Evolutionary conservation across 1,140 invertebrate species (phyloP), one percentile per base, ranked within the genome.

Genomic region (Trichoplusia ni): DNA sequence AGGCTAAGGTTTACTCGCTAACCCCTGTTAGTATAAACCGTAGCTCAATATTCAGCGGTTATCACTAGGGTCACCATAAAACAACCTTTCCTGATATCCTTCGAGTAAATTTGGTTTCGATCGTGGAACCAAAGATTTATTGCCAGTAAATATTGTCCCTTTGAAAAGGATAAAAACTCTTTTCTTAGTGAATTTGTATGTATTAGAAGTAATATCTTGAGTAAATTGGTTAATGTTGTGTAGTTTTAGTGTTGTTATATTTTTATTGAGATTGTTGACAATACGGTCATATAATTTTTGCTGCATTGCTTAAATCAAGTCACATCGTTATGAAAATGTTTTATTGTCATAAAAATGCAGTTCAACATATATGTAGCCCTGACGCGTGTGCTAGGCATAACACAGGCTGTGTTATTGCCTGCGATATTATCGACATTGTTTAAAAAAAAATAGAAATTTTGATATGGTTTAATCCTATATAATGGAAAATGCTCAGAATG

Each of bases 11-110:
- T 18, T 31, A 31, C 8, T 49, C 16, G 44, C 23, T 49, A 49
- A 18, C 13, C 14, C 25, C 3, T 7, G 46, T 31, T 49, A 49
- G 4, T 18, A 18, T 25, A 42, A 51, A 49, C 53, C 31, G 23
- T 11, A 23, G 27, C 11, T 35, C 29, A 58, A 33, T 40, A n/a
- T 53, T 16, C 29, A 25, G 9, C 25, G 53, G 64, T 61, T 67
- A 67, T 71, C 64, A 21, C 21, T 42, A 63, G 53, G 64, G 64
- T 56, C n/a, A 60, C 69, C 54, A 71, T 71, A 71, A 67, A 66
- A 66, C 31, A 35, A 33, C 31, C 27, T 14, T 40, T 47, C n/a
- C 19, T 7, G 44, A 65, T 13, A 38, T 33, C 54, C 25, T 58
- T 58, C 21, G n/a, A 27, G 25, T 11, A 58, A 44, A 58, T 58